These are phyloP conservation scores for Geotria australis DNA, from an alignment of 2,797 vertebrate genomes.

Conservation along the genomic window DNA sequence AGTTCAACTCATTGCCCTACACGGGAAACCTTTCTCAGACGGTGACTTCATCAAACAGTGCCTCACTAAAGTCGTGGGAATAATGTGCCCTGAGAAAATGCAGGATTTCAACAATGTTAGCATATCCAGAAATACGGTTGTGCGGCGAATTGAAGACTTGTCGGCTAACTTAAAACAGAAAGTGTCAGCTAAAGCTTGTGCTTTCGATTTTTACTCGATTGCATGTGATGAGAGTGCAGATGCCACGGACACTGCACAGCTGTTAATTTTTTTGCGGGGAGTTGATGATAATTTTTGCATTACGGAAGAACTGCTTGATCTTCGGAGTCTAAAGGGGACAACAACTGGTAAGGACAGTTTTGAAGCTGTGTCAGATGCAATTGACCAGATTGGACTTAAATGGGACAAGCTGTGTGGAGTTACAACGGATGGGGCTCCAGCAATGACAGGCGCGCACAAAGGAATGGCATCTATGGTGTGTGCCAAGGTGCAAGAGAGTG, in stretches of 20 bases:
- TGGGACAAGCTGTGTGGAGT: no score
- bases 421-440: background rate
- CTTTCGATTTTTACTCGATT: no score
- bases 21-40: conserved; percentile 4
- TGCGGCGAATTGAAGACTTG: conserved; percentile 4
- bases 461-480: no score
- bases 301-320: conserved; percentile 2
- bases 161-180: conserved; percentile 3
- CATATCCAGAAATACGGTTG: no score
- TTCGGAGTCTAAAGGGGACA: conserved; percentile 1
- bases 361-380: no score
- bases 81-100: no score
- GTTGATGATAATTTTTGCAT: conserved; percentile 3
- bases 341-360: conserved; percentile 2
- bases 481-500: no score
- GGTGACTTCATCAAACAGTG: no score
- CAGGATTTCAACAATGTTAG: no score
- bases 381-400: no score
- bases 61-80: no score
- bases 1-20: conserved; percentile 1
- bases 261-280: conserved; percentile 3
- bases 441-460: background rate
- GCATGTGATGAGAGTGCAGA: conserved; percentile 2
- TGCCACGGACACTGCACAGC: conserved; percentile 1
- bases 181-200: conserved; percentile 3